These are phyloP conservation scores for Exocentrus adspersus DNA, from an alignment of 2,888 invertebrate species.

Conservation along the genomic window DNA sequence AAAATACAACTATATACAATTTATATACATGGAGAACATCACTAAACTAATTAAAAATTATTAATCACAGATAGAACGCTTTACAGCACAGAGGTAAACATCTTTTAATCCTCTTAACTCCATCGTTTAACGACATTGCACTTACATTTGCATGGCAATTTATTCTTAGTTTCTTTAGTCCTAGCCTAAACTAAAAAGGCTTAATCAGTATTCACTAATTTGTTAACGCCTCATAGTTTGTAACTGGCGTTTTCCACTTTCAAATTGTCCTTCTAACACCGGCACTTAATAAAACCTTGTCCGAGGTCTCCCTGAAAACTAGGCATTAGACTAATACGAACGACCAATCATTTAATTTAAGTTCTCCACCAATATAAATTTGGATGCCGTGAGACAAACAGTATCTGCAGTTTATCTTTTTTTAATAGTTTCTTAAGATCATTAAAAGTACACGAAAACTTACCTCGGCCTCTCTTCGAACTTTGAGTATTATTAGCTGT, in stretches of 20 bases:
- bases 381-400: too few species aligned
- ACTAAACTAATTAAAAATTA: conserved; percentile 17
- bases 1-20: conserved; percentile 19
- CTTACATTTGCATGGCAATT: background rate
- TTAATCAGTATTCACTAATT: conserved; percentile 20
- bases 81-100: conserved; percentile 24
- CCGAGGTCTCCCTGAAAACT: conserved; percentile 25
- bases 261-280: conserved; percentile 15
- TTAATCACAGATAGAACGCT: conserved; percentile 32
- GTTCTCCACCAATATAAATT: too few species aligned
- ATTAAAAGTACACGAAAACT: background rate
- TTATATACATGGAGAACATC: conserved; percentile 28
- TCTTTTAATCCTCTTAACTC: conserved; percentile 7
- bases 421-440: too few species aligned
- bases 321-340: background rate
- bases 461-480: conserved; percentile 2
- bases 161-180: background rate
- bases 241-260: conserved; percentile 13
- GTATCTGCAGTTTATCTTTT: too few species aligned
- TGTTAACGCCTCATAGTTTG: conserved; percentile 24
- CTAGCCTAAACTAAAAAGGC: background rate
- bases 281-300: background rate
- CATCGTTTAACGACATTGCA: conserved; percentile 2
- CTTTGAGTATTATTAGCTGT: background rate
- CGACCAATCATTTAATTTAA: too few species aligned